Evolutionary conservation across 2,113 vertebrate genomes (phyloP).

Genomic region (human (Homo sapiens)): DNA sequence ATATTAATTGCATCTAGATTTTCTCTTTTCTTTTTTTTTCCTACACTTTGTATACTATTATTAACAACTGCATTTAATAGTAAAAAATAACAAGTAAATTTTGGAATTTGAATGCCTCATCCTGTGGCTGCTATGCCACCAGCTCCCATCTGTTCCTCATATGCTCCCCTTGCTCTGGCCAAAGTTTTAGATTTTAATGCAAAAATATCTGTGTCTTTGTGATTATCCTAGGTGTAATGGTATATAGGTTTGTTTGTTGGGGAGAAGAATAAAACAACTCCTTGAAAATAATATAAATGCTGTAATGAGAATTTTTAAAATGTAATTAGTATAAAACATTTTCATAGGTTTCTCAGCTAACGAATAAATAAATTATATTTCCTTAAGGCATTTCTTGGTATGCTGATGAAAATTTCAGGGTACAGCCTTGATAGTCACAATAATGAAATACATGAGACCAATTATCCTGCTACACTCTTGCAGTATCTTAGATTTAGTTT

Average conservation of each 20-base stretch:
- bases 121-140: not conserved
- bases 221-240: slow-evolving; percentile 30
- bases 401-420: slow-evolving; percentile 64
- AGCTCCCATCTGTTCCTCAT: not conserved
- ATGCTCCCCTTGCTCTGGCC: not conserved
- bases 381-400: slow-evolving; percentile 68
- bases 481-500: slow-evolving; percentile 64
- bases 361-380: slow-evolving; percentile 74
- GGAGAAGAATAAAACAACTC: not conserved
- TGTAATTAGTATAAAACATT: slow-evolving; percentile 60
- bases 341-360: slow-evolving; percentile 68
- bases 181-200: slow-evolving; percentile 17
- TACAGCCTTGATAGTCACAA: slow-evolving; percentile 32
- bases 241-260: not conserved
- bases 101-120: slow-evolving; percentile 11
- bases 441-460: slow-evolving; percentile 61
- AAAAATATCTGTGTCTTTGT: not conserved
- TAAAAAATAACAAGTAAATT: not conserved
- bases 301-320: slow-evolving; percentile 70
- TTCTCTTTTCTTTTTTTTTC: not conserved
- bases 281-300: slow-evolving; percentile 46
- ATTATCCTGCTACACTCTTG: slow-evolving; percentile 36
- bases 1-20: not conserved
- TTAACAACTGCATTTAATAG: not conserved
- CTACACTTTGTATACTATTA: not conserved